phyloP scores from a whole-genome alignment of 2,888 invertebrate genomes.

The Andricus curvator region DNA sequence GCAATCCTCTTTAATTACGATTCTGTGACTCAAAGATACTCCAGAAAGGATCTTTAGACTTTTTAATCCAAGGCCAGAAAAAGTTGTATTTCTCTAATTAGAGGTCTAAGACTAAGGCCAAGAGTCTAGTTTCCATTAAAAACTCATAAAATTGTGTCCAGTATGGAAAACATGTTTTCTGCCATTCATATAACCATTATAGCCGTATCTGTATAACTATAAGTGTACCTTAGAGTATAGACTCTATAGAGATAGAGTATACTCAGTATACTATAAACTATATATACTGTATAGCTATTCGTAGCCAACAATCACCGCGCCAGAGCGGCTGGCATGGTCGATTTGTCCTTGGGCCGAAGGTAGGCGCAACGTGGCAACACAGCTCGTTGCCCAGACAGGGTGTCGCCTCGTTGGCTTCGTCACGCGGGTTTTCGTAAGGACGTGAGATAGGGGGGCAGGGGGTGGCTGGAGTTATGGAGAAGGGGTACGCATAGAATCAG shows the following conservation, averaged over 20 bases:
- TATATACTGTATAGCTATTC: conserved; percentile 50
- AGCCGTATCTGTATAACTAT: too few relatives aligned
- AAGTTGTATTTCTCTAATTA: neutral
- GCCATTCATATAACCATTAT: neutral
- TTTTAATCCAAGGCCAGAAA: neutral
- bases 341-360: conserved; percentile 77
- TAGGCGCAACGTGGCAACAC: conserved; percentile 71
- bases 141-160: neutral
- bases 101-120: neutral
- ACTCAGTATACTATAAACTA: neutral
- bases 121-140: neutral
- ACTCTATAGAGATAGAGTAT: too few relatives aligned
- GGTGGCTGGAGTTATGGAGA: conserved; percentile 50
- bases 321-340: conserved; percentile 75
- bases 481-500: conserved; percentile 48
- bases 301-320: conserved; percentile 68
- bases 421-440: conserved; percentile 61
- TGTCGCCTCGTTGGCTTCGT: conserved; percentile 94
- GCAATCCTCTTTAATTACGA: conserved; percentile 18
- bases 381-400: conserved; percentile 86
- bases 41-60: neutral
- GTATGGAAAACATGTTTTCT: neutral
- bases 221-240: too few relatives aligned
- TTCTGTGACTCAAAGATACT: neutral
- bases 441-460: conserved; percentile 48